Evolutionary conservation across 2,888 invertebrate genomes (phyloP).

Genomic region (Gnatocerus cornutus): DNA sequence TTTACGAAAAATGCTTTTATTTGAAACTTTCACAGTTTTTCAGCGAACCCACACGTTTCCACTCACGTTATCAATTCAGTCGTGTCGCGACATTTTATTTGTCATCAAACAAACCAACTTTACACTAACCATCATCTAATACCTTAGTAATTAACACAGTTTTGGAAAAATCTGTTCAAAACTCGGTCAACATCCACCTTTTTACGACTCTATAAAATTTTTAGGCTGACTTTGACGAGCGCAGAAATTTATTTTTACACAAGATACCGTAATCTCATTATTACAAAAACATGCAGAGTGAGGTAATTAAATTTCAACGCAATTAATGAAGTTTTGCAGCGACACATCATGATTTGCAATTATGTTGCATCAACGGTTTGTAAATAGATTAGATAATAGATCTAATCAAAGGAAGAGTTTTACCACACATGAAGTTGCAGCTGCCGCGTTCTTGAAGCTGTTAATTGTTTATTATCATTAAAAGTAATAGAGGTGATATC

Average conservation of each 20-base stretch:
- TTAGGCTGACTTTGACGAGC: conserved; percentile 1
- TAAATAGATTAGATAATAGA: conserved; percentile 3
- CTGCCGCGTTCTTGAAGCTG: conserved; percentile 4
- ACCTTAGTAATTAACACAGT: too few species aligned
- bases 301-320: background rate
- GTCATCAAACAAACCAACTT: too few species aligned
- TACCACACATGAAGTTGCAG: conserved; percentile 5
- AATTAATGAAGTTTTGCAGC: background rate
- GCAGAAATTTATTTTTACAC: conserved; percentile 3
- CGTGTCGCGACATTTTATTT: too few species aligned
- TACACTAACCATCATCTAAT: too few species aligned
- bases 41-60: too few species aligned
- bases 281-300: too few species aligned
- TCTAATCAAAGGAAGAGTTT: background rate
- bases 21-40: too few species aligned
- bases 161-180: background rate
- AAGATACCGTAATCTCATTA: background rate
- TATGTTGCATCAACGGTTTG: conserved; percentile 3
- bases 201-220: background rate
- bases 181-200: background rate
- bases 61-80: too few species aligned
- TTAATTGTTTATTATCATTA: background rate
- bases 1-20: too few species aligned
- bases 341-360: background rate
- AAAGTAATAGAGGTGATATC: background rate